A percentile compares a stretch with the other conserved stretches of the same genome.
These are phyloP conservation scores for Ridgeia piscesae DNA, from an alignment of 1,140 invertebrate species.

Conservation along the genomic window DNA sequence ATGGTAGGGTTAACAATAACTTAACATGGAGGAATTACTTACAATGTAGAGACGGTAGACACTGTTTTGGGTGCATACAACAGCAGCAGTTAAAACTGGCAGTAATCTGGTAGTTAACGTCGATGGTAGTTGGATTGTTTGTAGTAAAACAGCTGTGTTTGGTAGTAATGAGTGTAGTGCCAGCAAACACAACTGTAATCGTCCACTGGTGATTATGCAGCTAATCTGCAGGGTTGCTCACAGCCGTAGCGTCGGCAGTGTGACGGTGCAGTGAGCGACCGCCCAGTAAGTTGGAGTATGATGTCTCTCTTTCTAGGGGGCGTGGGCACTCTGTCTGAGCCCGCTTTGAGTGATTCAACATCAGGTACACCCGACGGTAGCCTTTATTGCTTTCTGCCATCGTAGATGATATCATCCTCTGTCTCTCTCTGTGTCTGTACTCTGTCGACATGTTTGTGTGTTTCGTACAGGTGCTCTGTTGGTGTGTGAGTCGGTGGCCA, in stretches of 20 bases:
- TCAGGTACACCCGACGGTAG: not conserved
- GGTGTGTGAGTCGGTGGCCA: not conserved
- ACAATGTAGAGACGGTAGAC: not conserved
- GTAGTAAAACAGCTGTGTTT: not conserved
- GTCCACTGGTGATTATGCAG: not conserved
- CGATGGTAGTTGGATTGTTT: not conserved
- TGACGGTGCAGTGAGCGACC: no score
- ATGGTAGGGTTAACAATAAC: not conserved
- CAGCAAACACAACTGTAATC: not conserved
- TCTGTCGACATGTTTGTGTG: not conserved
- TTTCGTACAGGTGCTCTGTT: not conserved
- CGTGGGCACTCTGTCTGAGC: conserved; percentile 21
- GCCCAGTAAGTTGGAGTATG: not conserved
- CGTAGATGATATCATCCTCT: not conserved
- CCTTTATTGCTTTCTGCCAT: not conserved
- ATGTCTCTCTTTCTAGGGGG: conserved; percentile 14
- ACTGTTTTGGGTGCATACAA: not conserved
- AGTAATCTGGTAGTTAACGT: not conserved
- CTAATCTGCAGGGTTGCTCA: not conserved
- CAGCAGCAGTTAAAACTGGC: not conserved
- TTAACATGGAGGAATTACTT: not conserved
- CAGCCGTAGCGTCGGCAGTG: not conserved
- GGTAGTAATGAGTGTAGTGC: not conserved
- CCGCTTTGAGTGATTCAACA: conserved; percentile 16
- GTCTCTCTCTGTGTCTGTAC: not conserved